A percentile compares a stretch with the other conserved stretches of the same genome.
Evolutionary conservation across 2,888 invertebrate species (phyloP).

Genomic region (Standfussiana lucernea): DNA sequence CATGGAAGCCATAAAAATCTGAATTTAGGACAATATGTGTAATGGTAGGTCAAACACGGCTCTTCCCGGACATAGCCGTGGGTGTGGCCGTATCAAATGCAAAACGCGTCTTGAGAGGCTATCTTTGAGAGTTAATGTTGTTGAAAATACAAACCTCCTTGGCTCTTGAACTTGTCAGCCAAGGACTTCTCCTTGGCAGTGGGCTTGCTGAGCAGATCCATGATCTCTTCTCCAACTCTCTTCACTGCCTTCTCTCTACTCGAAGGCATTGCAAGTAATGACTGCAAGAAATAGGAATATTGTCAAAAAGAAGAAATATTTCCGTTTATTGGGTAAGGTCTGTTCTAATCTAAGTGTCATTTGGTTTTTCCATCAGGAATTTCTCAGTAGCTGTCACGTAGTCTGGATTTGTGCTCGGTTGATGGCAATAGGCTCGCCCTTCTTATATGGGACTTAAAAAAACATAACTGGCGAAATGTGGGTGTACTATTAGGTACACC

Average conservation of each 20-base stretch:
- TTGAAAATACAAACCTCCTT: slow-evolving; percentile 92
- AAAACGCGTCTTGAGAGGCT: background rate
- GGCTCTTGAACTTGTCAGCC: slow-evolving; percentile 98
- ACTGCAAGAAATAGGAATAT: slow-evolving; percentile 88
- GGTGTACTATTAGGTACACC: no score
- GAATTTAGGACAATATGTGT: background rate
- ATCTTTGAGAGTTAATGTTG: background rate
- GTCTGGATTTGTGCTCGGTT: no score
- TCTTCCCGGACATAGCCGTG: no score
- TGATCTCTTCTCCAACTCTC: slow-evolving; percentile 98
- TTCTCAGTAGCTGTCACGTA: no score
- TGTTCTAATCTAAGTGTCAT: no score
- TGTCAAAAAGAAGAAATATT: background rate
- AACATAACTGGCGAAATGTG: no score
- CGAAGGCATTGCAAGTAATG: slow-evolving; percentile 97
- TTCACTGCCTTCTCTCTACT: slow-evolving; percentile 98
- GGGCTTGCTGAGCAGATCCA: slow-evolving; percentile 97
- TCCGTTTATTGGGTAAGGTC: no score
- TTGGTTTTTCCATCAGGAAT: no score
- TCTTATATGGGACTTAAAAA: no score
- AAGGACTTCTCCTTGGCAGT: slow-evolving; percentile 98
- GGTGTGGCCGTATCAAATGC: background rate
- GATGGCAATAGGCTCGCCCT: no score
- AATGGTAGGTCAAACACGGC: background rate
- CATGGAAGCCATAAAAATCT: background rate